Base-by-base conservation (phyloP, 2,113 vertebrate species). In the Pelodiscus sinensis region DNA sequence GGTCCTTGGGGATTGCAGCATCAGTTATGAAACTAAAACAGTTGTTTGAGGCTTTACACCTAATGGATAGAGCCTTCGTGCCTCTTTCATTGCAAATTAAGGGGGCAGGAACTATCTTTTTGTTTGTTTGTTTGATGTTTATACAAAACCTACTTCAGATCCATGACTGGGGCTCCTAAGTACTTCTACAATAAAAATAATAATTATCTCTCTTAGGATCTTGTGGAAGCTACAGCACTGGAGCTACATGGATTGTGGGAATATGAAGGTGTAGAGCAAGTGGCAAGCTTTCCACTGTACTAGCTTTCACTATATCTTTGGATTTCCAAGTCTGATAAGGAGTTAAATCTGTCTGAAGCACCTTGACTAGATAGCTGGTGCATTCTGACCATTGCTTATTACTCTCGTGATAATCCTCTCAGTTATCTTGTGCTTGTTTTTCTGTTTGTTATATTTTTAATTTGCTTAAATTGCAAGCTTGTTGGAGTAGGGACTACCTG, bases 261-360 rank as follows among this genome's bases (percentile, higher is more conserved):
- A 13, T 55, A 55, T 8, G 27, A n/a, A 92, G 62, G n/a, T 87
- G 84, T 68, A 82, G 15, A 75, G 14, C 18, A 71, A 38, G 27
- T 84, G n/a, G 50, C 19, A 44, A 54, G 86, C 65, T 22, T 25
- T 50, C 24, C 38, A 77, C 38, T 3, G 12, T 38, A 50, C 13
- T 50, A 22, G 24, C 4, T 73, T 21, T 68, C 3, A 13, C 0
- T 1, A 2, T 87, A 3, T 9, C 24, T 19, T 0, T 89, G 24
- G 38, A 77, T 87, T 91, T 60, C 81, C 21, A 44, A 89, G 27
- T 84, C 38, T 24, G 19, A 8, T 50, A 51, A 13, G 71, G 71
- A 93, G 29, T 15, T 90, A 58, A 73, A 82, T 78, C 68, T 55
- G 51, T 52, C 0, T 22, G 85, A 84, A 56, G 83, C 50, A 68